phyloP scores from a whole-genome alignment of 37 sponge, comb jelly and placozoan species.

The Haliclona indistincta region DNA sequence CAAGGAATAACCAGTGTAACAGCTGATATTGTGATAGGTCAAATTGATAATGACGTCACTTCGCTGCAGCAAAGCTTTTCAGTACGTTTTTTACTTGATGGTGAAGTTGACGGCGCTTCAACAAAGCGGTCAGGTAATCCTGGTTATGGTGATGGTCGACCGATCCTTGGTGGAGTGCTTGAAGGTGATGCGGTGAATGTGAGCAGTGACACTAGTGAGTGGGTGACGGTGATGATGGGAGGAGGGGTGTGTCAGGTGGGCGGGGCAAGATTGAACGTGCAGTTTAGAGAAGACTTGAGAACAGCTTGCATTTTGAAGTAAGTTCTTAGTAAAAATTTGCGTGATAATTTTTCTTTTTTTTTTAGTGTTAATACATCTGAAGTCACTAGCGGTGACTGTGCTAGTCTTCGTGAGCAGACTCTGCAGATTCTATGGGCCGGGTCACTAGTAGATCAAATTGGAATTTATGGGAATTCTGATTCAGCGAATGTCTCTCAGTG shows the following conservation, averaged over 20 bases:
- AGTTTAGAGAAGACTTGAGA: constrained; percentile 1
- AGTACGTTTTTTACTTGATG: constrained; percentile 6
- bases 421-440: not conserved
- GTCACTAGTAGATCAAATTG: not conserved
- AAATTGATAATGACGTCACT: not conserved
- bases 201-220: not conserved
- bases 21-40: not conserved
- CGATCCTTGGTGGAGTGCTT: constrained; percentile 9
- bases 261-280: not conserved
- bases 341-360: not conserved
- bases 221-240: constrained; percentile 17
- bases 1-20: not conserved
- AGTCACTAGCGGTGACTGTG: not conserved
- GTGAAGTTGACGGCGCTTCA: not conserved
- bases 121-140: constrained; percentile 32
- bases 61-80: not conserved
- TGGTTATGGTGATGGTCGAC: constrained; percentile 28
- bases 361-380: not conserved
- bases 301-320: constrained; percentile 23
- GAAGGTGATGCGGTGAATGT: not conserved
- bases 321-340: not conserved
- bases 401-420: not conserved
- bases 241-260: not conserved
- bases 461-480: constrained; percentile 31
- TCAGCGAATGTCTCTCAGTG: constrained; percentile 18